Evolutionary conservation across 1,140 invertebrate genomes (phyloP).

Genomic region (Pseudoatta argentina): DNA sequence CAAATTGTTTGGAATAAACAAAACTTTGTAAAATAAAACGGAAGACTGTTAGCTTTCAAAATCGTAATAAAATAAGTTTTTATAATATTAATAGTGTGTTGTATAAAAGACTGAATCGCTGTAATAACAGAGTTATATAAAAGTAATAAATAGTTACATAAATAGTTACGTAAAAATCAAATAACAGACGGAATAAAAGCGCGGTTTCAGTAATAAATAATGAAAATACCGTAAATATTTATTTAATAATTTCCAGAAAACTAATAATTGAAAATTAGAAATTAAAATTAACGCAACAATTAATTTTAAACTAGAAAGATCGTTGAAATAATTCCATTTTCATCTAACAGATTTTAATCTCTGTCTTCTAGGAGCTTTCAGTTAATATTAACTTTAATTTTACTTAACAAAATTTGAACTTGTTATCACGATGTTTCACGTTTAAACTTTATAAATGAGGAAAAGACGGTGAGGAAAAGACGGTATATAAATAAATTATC

Average conservation of each 20-base stretch:
- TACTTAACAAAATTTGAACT: slow-evolving; percentile 21
- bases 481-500: slow-evolving; percentile 46
- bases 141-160: neutral
- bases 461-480: neutral
- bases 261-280: no score
- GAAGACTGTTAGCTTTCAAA: neutral
- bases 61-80: slow-evolving; percentile 1
- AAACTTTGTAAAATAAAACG: neutral
- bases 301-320: neutral
- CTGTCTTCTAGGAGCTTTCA: neutral
- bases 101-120: neutral
- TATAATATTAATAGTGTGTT: slow-evolving; percentile 1
- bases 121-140: neutral
- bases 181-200: neutral
- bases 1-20: neutral
- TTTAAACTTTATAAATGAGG: slow-evolving; percentile 1
- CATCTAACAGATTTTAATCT: neutral
- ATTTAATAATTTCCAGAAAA: neutral
- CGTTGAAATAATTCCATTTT: neutral
- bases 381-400: slow-evolving; percentile 43
- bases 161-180: neutral
- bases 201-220: neutral
- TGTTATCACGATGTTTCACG: slow-evolving; percentile 11
- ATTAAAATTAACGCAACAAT: neutral
- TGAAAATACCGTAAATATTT: neutral